Percentiles rank a stretch among this genome's conserved stretches.
phyloP scores from a whole-genome alignment of 2,888 invertebrate species.

The Drosophila phalerata region DNA sequence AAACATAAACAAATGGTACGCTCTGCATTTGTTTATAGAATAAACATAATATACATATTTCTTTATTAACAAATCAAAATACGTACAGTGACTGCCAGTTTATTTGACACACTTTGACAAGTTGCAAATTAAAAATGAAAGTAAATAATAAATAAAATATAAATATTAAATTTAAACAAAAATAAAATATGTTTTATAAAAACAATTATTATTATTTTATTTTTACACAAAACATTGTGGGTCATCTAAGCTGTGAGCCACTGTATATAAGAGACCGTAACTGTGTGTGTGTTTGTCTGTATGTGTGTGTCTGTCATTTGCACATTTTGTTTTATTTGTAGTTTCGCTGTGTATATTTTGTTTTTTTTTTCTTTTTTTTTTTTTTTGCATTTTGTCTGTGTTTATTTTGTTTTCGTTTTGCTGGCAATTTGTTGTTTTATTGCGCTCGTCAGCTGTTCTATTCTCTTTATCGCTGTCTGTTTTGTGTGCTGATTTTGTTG shows the following conservation, averaged over 20 bases:
- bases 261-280: neutral
- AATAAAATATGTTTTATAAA: no score
- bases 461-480: slow-evolving; percentile 49
- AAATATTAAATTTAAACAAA: no score
- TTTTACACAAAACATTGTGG: no score
- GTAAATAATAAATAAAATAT: no score
- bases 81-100: no score
- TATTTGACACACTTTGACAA: no score
- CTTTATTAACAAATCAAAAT: slow-evolving; percentile 12
- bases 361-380: slow-evolving; percentile 27
- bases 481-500: slow-evolving; percentile 31
- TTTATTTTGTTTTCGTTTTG: slow-evolving; percentile 16
- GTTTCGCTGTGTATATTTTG: slow-evolving; percentile 14
- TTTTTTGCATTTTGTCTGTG: slow-evolving; percentile 35
- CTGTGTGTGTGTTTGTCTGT: slow-evolving; percentile 14
- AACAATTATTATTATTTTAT: no score
- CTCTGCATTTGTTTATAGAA: slow-evolving; percentile 17
- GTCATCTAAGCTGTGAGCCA: no score
- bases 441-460: slow-evolving; percentile 68
- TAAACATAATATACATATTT: neutral
- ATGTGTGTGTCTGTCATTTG: slow-evolving; percentile 22
- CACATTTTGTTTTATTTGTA: slow-evolving; percentile 42
- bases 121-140: no score
- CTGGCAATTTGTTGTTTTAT: slow-evolving; percentile 23
- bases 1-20: slow-evolving; percentile 75